Conservation (phyloP, 2,797 vertebrate genomes). For the Platalea minor region DNA sequence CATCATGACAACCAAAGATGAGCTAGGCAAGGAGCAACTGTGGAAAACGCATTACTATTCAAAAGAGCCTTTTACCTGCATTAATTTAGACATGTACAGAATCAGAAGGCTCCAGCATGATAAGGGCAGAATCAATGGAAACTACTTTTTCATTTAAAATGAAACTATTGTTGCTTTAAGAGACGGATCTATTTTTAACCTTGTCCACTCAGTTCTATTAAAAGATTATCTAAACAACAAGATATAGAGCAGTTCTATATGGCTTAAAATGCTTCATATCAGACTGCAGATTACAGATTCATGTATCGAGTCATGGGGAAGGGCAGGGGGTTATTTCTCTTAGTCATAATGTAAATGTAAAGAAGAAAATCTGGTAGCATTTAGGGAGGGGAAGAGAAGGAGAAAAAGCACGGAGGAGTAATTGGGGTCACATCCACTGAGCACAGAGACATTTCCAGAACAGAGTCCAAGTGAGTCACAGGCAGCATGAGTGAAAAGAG, state of each 20-base stretch:
- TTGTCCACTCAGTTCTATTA: background rate
- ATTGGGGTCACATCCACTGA: constrained; percentile 59
- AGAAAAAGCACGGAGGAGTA: constrained; percentile 6
- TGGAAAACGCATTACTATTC: background rate
- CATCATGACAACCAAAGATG: background rate
- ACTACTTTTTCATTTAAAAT: constrained; percentile 16
- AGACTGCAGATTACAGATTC: background rate
- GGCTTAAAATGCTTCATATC: background rate
- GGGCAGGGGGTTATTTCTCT: constrained; percentile 23
- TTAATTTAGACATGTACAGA: background rate
- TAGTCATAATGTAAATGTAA: constrained; percentile 49
- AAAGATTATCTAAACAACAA: background rate
- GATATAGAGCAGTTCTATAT: background rate
- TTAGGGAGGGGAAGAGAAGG: background rate
- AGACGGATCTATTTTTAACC: background rate
- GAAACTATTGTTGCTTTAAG: background rate
- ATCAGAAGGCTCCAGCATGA: background rate
- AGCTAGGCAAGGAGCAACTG: background rate
- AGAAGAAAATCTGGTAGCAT: constrained; percentile 7
- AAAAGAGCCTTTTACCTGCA: background rate
- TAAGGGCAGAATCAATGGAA: constrained; percentile 5
- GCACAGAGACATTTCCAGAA: constrained; percentile 49
- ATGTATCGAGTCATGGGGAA: background rate
- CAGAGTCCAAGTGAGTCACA: background rate
- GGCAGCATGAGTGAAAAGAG: constrained; percentile 17